Base-by-base conservation (phyloP, 2,113 vertebrate genomes). In the Megaceryle maxima region DNA sequence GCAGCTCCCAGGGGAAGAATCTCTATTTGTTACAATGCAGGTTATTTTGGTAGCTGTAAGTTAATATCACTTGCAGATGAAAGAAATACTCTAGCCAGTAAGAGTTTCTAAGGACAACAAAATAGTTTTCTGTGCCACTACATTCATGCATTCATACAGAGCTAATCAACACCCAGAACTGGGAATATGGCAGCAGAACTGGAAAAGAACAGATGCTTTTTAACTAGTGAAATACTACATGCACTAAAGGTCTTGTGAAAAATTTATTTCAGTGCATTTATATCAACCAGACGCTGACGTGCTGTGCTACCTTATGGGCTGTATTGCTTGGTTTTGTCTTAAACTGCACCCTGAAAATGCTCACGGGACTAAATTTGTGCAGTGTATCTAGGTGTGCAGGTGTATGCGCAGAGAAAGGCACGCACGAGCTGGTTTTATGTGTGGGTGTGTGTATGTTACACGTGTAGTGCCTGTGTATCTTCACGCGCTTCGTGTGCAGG, bases 181-280 rank as follows among this genome's bases (percentile, higher is more conserved):
- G 64, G 67, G 75, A 82, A 70, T 87, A 66, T 41, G 60, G 64
- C 73, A 90, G 74, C 46, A 88, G 83, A 94, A 74, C 28, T 68
- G 46, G 63, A 56, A 83, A 88, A 90, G 44, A 92, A 48, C 29
- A 76, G 43, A 60, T 67, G 33, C 44, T 31, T 88, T 83, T 39
- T 69, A 62, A 55, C 25, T 74, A 41, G 53, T 53, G 76, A 90
- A 94, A 78, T 43, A 87, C 50, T 24, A 60, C 48, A 33, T 17
- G 35, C 75, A 37, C 48, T 78, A 3, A 60, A 91, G 37, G 78
- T 82, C 74, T 43, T 87, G 48, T 26, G 60, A 81, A 91, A 88
- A 83, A 76, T 72, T 48, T 62, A 83, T 77, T 73, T 84, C 56
- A 46, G 37, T 78, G 56, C 41, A 24, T 78, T 84, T 78, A 10